These are phyloP conservation scores for Otolemur crassicaudatus DNA, from an alignment of 2,797 vertebrate species.

Conservation along the genomic window DNA sequence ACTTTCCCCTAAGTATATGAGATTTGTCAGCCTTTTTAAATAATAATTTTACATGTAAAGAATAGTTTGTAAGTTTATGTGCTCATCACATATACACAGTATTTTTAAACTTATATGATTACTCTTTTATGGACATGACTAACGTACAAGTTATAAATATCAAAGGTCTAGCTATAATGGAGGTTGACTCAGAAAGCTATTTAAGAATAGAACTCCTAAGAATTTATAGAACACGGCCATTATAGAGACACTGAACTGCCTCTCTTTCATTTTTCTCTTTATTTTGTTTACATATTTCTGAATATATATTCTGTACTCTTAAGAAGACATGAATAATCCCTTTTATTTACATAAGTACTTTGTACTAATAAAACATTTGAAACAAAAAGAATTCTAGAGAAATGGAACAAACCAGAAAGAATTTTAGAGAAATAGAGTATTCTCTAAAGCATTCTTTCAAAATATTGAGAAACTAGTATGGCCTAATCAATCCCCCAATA, in stretches of 20 bases:
- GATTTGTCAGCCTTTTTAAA: background rate
- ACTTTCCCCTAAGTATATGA: background rate
- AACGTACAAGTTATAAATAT: slow-evolving; percentile 36
- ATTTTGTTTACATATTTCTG: background rate
- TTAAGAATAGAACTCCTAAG: background rate
- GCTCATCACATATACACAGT: background rate
- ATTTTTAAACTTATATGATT: slow-evolving; percentile 37
- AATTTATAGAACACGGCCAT: background rate
- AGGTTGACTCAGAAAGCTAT: background rate
- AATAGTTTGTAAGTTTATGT: background rate
- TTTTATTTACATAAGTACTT: background rate
- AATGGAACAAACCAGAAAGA: slow-evolving; percentile 4
- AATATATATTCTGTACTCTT: background rate
- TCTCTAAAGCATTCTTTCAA: background rate
- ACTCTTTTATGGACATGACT: background rate
- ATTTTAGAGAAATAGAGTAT: background rate
- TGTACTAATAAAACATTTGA: slow-evolving; percentile 2
- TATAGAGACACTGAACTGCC: background rate
- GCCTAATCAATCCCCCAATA: background rate
- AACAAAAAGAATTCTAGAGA: slow-evolving; percentile 22
- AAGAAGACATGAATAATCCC: slow-evolving; percentile 2
- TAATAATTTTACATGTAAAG: slow-evolving; percentile 44
- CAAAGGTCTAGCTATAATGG: slow-evolving; percentile 7
- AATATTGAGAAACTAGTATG: background rate
- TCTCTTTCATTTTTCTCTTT: background rate